Evolutionary conservation across 2,113 vertebrate genomes (phyloP).

Genomic region (Calonectris borealis): DNA sequence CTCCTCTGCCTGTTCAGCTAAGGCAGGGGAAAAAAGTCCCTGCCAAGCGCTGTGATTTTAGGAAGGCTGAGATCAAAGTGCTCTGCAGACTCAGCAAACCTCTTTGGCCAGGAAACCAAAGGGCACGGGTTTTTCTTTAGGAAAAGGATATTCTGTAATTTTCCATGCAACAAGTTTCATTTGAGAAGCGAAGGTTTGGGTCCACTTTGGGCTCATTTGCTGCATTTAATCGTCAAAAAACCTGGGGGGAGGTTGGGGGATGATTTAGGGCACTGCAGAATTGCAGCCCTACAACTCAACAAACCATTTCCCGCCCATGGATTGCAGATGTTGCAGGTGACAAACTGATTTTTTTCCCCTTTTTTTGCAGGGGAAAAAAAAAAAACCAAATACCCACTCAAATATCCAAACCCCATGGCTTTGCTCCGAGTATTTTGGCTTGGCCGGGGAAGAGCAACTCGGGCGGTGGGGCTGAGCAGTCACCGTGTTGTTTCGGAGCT

Average conservation of each 20-base stretch:
- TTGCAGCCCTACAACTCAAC: fast-evolving
- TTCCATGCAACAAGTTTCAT: not conserved
- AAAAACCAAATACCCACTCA: not conserved
- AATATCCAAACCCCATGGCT: not conserved
- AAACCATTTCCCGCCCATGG: fast-evolving
- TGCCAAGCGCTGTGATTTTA: not conserved
- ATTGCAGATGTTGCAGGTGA: not conserved
- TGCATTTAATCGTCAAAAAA: not conserved
- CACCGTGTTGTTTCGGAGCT: not conserved
- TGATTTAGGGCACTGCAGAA: not conserved
- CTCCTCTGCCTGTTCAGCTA: not conserved
- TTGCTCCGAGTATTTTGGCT: not conserved
- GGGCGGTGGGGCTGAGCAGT: not conserved
- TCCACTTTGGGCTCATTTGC: not conserved
- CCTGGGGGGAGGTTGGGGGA: not conserved
- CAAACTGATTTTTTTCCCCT: not conserved
- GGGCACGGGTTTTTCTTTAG: not conserved
- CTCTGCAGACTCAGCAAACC: slow-evolving; percentile 26
- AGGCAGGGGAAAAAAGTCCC: not conserved
- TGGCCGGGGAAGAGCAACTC: not conserved
- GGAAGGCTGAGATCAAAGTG: not conserved
- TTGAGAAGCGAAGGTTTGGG: not conserved
- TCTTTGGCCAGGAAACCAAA: not conserved
- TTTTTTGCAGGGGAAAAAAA: not conserved
- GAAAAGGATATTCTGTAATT: not conserved